Evolutionary conservation across 35 echinoderm and acorn worm genomes (phyloP).

Genomic region (Apostichopus japonicus): DNA sequence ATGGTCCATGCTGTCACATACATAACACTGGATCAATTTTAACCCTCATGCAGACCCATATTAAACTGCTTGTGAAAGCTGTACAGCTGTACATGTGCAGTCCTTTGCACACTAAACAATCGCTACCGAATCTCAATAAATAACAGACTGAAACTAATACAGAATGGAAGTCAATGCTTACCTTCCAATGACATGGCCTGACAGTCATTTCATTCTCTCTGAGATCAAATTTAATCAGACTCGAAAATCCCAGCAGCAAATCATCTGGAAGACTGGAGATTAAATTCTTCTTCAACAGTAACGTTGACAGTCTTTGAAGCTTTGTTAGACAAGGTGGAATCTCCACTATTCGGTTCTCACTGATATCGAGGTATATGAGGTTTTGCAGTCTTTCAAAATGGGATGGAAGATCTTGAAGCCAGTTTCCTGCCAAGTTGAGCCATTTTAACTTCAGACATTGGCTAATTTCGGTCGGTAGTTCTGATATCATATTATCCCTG

Average conservation of each 20-base stretch:
- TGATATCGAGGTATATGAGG: slow-evolving; percentile 83
- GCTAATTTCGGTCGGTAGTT: slow-evolving; percentile 70
- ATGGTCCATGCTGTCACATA: too few relatives aligned
- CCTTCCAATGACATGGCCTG: slow-evolving; percentile 96
- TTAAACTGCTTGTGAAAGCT: neutral
- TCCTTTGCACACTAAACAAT: too few relatives aligned
- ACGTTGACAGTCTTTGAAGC: slow-evolving; percentile 64
- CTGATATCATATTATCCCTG: slow-evolving; percentile 79
- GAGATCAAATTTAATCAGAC: slow-evolving; percentile 85
- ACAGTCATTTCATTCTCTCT: slow-evolving; percentile 84
- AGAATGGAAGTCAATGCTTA: slow-evolving; percentile 17
- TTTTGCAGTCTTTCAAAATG: slow-evolving; percentile 73
- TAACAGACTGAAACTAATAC: neutral
- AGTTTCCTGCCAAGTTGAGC: slow-evolving; percentile 81
- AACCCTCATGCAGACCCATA: too few relatives aligned
- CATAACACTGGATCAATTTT: too few relatives aligned
- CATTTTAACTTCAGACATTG: slow-evolving; percentile 72
- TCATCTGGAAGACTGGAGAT: slow-evolving; percentile 82
- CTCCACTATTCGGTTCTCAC: slow-evolving; percentile 66
- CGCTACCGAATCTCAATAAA: too few relatives aligned
- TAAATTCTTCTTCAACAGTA: slow-evolving; percentile 76
- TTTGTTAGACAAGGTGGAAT: slow-evolving; percentile 60
- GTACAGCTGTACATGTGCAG: neutral
- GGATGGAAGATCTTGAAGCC: slow-evolving; percentile 53
- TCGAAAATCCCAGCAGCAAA: slow-evolving; percentile 74